phyloP scores from a whole-genome alignment of 2,113 vertebrate species.

The Hydrochoerus hydrochaeris region DNA sequence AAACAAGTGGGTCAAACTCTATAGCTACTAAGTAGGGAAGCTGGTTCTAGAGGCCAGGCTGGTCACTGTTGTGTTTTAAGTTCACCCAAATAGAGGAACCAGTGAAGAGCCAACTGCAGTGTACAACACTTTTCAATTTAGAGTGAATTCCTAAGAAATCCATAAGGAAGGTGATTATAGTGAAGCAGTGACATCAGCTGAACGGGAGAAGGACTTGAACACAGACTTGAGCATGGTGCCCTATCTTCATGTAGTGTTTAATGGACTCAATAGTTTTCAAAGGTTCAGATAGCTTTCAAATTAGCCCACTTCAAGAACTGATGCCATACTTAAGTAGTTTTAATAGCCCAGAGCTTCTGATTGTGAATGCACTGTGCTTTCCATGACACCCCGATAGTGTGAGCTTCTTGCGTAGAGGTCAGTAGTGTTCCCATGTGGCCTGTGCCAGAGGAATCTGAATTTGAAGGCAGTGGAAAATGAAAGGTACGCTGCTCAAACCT shows the following conservation, averaged over 20 bases:
- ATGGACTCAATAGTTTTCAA: constrained; percentile 69
- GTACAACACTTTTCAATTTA: constrained; percentile 23
- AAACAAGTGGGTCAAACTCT: neutral
- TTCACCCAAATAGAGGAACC: neutral
- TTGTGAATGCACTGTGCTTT: constrained; percentile 49
- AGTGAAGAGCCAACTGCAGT: neutral
- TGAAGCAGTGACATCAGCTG: constrained; percentile 8
- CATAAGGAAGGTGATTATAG: neutral
- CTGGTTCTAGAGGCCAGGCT: neutral
- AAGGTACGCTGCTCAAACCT: constrained; percentile 39
- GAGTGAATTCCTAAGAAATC: constrained; percentile 66
- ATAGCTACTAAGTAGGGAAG: neutral
- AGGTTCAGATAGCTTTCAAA: constrained; percentile 67
- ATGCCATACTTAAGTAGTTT: constrained; percentile 58
- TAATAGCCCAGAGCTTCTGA: constrained; percentile 51
- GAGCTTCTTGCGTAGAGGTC: constrained; percentile 3
- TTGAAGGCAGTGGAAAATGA: constrained; percentile 46
- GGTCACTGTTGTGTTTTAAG: neutral
- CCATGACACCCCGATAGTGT: constrained; percentile 41
- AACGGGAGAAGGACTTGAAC: neutral
- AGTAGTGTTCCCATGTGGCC: neutral
- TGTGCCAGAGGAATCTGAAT: constrained; percentile 57
- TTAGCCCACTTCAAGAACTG: constrained; percentile 64
- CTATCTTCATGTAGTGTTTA: constrained; percentile 64
- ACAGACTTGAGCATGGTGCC: neutral